These are phyloP conservation scores for Entomobrya proxima DNA, from an alignment of 2,888 invertebrate species.

Conservation along the genomic window DNA sequence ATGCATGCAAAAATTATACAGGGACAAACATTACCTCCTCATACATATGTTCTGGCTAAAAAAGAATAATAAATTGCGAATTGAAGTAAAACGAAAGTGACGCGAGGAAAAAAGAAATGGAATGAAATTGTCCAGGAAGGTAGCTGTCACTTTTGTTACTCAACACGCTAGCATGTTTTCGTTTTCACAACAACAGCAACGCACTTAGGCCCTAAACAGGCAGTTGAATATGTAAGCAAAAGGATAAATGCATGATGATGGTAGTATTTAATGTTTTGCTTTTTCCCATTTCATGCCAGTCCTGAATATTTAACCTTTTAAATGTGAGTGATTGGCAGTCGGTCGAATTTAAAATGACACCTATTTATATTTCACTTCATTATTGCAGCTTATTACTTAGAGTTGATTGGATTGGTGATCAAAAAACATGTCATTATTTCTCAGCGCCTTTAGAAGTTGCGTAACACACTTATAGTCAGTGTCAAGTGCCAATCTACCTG, in stretches of 20 bases:
- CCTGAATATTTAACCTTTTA: conserved; percentile 29
- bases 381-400: conserved; percentile 21
- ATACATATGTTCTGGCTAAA: not conserved
- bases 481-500: no score
- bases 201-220: not conserved
- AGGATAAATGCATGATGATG: not conserved
- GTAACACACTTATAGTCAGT: not conserved
- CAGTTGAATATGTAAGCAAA: not conserved
- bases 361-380: not conserved
- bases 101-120: conserved; percentile 43
- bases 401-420: not conserved
- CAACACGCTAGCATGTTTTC: conserved; percentile 36
- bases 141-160: conserved; percentile 69
- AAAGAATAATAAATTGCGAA: conserved; percentile 50
- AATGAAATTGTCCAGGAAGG: conserved; percentile 72
- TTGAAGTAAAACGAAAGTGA: conserved; percentile 68
- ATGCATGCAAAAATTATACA: not conserved
- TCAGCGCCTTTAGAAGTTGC: not conserved
- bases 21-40: not conserved
- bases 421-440: no score
- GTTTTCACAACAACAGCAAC: not conserved
- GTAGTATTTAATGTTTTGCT: not conserved
- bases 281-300: not conserved
- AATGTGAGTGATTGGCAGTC: conserved; percentile 27
- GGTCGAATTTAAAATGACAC: not conserved